Evolutionary conservation across 1,140 invertebrate species (phyloP).

Genomic region (Diabrotica undecimpunctata): DNA sequence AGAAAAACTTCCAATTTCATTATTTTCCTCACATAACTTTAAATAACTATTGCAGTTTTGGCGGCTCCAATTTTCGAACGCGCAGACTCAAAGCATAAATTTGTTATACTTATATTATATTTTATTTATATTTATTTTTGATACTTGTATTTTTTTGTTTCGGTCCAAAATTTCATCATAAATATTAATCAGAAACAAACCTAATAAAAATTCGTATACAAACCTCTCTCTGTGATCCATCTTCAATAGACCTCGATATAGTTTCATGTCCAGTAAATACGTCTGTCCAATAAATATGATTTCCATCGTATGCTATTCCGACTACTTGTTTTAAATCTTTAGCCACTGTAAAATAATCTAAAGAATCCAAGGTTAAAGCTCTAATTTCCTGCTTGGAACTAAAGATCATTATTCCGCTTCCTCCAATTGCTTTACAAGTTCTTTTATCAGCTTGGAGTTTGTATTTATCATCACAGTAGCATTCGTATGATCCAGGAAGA

Average conservation of each 20-base stretch:
- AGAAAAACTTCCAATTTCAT: too few relatives aligned
- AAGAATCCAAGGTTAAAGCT: constrained; percentile 50
- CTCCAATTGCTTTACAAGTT: constrained; percentile 67
- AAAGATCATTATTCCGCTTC: constrained; percentile 62
- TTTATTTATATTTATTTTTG: too few relatives aligned
- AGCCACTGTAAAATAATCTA: constrained; percentile 49
- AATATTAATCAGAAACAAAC: too few relatives aligned
- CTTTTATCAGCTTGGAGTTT: constrained; percentile 59
- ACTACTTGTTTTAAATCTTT: constrained; percentile 57
- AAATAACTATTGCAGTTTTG: too few relatives aligned
- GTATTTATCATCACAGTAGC: constrained; percentile 76
- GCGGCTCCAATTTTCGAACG: too few relatives aligned
- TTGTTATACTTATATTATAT: too few relatives aligned
- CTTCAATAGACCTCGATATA: constrained; percentile 57
- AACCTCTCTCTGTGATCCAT: constrained; percentile 56
- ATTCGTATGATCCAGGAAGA: constrained; percentile 69
- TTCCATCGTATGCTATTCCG: constrained; percentile 64
- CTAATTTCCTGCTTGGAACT: constrained; percentile 54
- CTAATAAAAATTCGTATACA: constrained; percentile 25
- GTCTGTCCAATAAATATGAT: constrained; percentile 72
- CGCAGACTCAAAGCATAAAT: too few relatives aligned
- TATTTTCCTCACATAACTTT: too few relatives aligned
- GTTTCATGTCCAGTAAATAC: constrained; percentile 61
- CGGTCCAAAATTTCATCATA: too few relatives aligned
- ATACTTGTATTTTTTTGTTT: too few relatives aligned